phyloP scores from a whole-genome alignment of 2,113 vertebrate genomes.

The Corynorhinus townsendii region DNA sequence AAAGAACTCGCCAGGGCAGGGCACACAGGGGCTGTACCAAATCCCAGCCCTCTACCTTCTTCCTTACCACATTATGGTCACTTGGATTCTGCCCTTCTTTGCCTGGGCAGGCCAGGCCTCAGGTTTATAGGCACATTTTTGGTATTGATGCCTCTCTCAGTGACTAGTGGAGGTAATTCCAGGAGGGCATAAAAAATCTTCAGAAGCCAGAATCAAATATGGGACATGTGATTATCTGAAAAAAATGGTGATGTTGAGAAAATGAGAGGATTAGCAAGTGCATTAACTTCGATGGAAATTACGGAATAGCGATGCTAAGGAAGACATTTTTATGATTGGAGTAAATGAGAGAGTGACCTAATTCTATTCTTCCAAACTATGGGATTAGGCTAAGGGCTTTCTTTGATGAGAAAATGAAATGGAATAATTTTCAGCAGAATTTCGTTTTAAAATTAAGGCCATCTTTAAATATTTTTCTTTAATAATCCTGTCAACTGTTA shows the following conservation, averaged over 20 bases:
- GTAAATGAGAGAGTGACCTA: conserved; percentile 38
- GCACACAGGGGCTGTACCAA: not conserved
- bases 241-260: not conserved
- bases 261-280: conserved; percentile 11
- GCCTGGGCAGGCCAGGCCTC: not conserved
- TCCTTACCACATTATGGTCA: rapidly evolving
- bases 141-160: not conserved
- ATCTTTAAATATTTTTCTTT: conserved; percentile 60
- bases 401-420: conserved; percentile 64
- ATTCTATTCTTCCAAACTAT: conserved; percentile 57
- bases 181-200: not conserved
- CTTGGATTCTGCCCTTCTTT: not conserved
- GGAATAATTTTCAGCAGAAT: conserved; percentile 38
- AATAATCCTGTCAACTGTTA: conserved; percentile 59
- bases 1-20: not conserved
- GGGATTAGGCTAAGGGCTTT: conserved; percentile 36
- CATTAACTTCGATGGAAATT: not conserved
- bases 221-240: not conserved
- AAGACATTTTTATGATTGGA: conserved; percentile 38
- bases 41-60: not conserved
- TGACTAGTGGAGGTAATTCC: not conserved
- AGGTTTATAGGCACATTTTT: not conserved
- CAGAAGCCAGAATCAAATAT: not conserved
- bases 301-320: not conserved
- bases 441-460: conserved; percentile 8